These are phyloP conservation scores for Sepioteuthis lessoniana DNA, from an alignment of 2,888 invertebrate species.

Conservation along the genomic window DNA sequence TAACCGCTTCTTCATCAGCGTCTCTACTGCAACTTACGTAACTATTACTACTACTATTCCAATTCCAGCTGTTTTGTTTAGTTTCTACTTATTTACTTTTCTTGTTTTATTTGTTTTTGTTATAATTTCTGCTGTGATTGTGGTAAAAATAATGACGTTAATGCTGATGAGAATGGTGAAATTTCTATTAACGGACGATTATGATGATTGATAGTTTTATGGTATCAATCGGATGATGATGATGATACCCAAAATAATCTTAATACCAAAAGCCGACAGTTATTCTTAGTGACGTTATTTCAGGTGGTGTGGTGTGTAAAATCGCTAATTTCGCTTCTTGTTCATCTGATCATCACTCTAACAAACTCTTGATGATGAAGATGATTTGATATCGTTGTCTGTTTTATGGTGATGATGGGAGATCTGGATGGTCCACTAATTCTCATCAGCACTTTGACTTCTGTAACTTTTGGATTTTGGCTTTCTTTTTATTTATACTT, in stretches of 20 bases:
- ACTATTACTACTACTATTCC: not conserved
- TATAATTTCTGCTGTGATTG: not conserved
- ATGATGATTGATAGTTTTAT: not conserved
- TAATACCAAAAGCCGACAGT: too few species aligned
- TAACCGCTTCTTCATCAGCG: not conserved
- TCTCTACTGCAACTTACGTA: not conserved
- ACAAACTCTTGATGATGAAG: not conserved
- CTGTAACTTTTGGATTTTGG: not conserved
- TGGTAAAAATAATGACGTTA: not conserved
- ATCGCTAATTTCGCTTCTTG: too few species aligned
- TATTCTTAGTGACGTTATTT: too few species aligned
- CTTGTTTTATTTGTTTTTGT: not conserved
- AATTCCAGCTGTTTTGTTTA: constrained; percentile 1
- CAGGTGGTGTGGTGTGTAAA: too few species aligned
- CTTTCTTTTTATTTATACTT: not conserved
- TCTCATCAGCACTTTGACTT: not conserved
- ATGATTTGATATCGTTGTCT: not conserved
- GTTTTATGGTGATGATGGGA: not conserved
- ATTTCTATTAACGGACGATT: not conserved
- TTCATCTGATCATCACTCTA: too few species aligned
- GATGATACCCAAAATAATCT: too few species aligned
- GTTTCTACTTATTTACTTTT: too few species aligned
- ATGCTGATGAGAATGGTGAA: not conserved
- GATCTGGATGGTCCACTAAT: not conserved
- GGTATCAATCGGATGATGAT: not conserved